These are phyloP conservation scores for Hydractinia symbiolongicarpus DNA, from an alignment of 30 jellyfish, hydroid and myxozoan species.

Conservation along the genomic window DNA sequence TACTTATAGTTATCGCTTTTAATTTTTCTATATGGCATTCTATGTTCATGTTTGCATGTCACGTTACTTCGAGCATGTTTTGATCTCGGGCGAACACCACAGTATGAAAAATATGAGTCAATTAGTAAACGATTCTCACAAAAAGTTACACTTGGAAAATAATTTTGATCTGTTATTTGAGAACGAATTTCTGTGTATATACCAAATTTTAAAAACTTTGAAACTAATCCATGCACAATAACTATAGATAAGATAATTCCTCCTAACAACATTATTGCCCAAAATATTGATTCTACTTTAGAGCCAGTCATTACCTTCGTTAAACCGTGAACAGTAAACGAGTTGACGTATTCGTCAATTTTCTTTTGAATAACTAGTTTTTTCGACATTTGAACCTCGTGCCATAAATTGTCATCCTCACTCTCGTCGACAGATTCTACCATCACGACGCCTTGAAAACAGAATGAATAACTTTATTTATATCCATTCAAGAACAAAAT, in stretches of 20 bases:
- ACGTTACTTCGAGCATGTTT: background rate
- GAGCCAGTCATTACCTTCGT: conserved; percentile 5
- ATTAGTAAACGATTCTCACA: conserved; percentile 12
- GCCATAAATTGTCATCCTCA: background rate
- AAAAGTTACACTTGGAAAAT: conserved; percentile 20
- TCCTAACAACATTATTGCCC: background rate
- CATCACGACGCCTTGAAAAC: too few relatives aligned
- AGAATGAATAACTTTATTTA: too few relatives aligned
- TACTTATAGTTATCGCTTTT: background rate
- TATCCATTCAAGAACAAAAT: too few relatives aligned
- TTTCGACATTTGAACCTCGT: background rate
- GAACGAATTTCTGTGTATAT: conserved; percentile 19
- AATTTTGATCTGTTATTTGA: conserved; percentile 17
- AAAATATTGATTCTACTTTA: conserved; percentile 6
- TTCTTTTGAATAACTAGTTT: conserved; percentile 11
- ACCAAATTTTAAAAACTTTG: conserved; percentile 1
- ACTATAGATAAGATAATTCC: conserved; percentile 10
- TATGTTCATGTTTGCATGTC: background rate
- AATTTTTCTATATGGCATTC: background rate
- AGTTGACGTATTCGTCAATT: conserved; percentile 4
- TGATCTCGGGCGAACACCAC: conserved; percentile 17
- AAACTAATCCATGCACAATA: background rate
- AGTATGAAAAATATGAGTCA: conserved; percentile 12
- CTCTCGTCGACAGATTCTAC: too few relatives aligned
- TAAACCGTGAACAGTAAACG: conserved; percentile 13